Evolutionary conservation across 2,113 vertebrate genomes (phyloP).

Genomic region (Carassius auratus): DNA sequence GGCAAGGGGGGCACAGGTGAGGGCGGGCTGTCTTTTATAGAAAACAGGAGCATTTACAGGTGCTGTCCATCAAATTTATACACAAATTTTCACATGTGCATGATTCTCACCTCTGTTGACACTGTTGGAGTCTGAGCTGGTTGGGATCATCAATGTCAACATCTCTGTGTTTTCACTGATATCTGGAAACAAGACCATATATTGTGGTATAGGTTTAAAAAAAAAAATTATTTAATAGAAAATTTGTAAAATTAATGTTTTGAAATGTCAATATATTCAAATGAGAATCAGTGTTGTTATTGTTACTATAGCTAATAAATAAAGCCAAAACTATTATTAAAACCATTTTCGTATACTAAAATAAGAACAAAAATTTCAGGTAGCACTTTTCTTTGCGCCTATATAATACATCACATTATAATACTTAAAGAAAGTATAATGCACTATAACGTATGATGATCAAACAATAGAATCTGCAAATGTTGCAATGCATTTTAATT

Average conservation of each 20-base stretch:
- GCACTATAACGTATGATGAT: background rate
- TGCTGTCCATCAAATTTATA: background rate
- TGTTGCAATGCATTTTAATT: background rate
- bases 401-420: background rate
- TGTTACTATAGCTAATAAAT: background rate
- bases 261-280: background rate
- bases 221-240: background rate
- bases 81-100: background rate
- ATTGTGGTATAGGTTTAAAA: background rate
- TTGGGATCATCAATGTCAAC: slow-evolving; percentile 61
- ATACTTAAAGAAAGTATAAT: background rate
- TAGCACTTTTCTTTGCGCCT: background rate
- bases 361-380: no score
- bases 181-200: slow-evolving; percentile 24
- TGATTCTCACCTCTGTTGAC: slow-evolving; percentile 53
- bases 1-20: slow-evolving; percentile 85
- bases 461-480: background rate
- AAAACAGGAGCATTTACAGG: background rate
- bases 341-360: background rate
- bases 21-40: slow-evolving; percentile 58
- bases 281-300: background rate
- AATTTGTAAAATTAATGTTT: background rate
- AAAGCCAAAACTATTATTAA: background rate
- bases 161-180: slow-evolving; percentile 16
- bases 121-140: slow-evolving; percentile 52